Percentiles rank a stretch among this genome's conserved stretches.
phyloP scores from a whole-genome alignment of 64 coral and sea anemone species.

The Exaiptasia diaphana region DNA sequence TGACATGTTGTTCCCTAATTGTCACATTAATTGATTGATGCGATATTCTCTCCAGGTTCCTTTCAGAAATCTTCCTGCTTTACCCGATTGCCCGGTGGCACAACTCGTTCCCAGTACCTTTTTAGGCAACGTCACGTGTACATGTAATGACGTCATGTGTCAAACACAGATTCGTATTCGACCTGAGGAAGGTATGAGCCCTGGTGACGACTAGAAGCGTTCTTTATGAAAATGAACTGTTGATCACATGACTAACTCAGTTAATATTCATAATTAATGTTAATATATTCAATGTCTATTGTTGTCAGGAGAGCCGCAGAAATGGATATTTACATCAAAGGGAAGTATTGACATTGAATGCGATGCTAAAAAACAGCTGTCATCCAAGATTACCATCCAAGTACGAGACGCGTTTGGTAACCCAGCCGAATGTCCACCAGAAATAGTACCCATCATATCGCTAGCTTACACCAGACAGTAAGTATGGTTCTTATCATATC shows the following conservation, averaged over 20 bases:
- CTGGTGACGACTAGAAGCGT: too few species aligned
- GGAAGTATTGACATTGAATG: slow-evolving; percentile 64
- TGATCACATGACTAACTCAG: too few species aligned
- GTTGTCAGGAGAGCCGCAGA: slow-evolving; percentile 62
- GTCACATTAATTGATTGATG: too few species aligned
- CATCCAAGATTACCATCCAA: slow-evolving; percentile 33
- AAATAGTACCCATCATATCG: slow-evolving; percentile 36
- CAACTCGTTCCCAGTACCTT: slow-evolving; percentile 42
- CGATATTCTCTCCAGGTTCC: slow-evolving; percentile 54
- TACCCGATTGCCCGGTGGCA: slow-evolving; percentile 73
- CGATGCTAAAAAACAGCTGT: slow-evolving; percentile 60
- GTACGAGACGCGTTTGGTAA: slow-evolving; percentile 58
- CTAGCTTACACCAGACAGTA: slow-evolving; percentile 45
- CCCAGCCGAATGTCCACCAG: slow-evolving; percentile 45
- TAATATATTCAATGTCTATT: background rate
- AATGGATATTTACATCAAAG: slow-evolving; percentile 60
- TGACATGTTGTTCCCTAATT: too few species aligned
- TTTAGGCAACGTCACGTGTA: slow-evolving; percentile 77
- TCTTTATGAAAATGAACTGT: too few species aligned
- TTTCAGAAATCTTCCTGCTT: slow-evolving; percentile 43
- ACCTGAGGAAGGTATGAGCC: slow-evolving; percentile 56
- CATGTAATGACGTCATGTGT: slow-evolving; percentile 66
- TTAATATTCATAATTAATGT: too few species aligned
- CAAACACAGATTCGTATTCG: slow-evolving; percentile 75
- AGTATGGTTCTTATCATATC: too few species aligned